A percentile compares a stretch with the other conserved stretches of the same genome.
Conservation (phyloP, 2,113 vertebrate genomes). For the Crotophaga sulcirostris region DNA sequence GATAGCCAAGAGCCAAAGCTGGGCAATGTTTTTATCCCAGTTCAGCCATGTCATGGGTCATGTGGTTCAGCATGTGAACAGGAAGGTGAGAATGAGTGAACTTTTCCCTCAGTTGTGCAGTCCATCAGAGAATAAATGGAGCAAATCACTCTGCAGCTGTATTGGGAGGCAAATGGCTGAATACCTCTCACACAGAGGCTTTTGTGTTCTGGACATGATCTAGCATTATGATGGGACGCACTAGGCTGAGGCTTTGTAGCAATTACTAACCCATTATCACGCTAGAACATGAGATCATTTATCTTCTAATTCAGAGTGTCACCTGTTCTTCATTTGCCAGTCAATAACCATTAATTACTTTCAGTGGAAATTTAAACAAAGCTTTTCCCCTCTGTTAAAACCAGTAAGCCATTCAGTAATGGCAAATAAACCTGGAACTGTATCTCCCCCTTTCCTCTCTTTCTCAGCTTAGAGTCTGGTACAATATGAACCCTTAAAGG, state of each 20-base stretch:
- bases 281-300: constrained; percentile 83
- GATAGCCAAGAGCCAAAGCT: constrained; percentile 58
- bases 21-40: constrained; percentile 67
- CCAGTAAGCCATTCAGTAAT: constrained; percentile 79
- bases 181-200: constrained; percentile 87
- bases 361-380: constrained; percentile 82
- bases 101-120: constrained; percentile 89
- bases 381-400: constrained; percentile 75
- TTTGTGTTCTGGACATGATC: constrained; percentile 88
- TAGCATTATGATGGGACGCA: constrained; percentile 78
- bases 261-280: constrained; percentile 88
- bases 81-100: constrained; percentile 91
- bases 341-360: constrained; percentile 85
- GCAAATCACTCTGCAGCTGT: constrained; percentile 88
- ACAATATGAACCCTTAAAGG: constrained; percentile 76
- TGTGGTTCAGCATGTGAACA: constrained; percentile 85
- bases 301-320: constrained; percentile 85
- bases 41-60: constrained; percentile 77
- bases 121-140: constrained; percentile 96
- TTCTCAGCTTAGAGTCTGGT: constrained; percentile 66
- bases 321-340: constrained; percentile 88
- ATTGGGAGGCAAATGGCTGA: constrained; percentile 71
- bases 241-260: constrained; percentile 75
- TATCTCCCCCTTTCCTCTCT: constrained; percentile 41
- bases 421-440: constrained; percentile 79